phyloP scores from a whole-genome alignment of 2,797 vertebrate genomes.

The Pogoniulus pusillus region DNA sequence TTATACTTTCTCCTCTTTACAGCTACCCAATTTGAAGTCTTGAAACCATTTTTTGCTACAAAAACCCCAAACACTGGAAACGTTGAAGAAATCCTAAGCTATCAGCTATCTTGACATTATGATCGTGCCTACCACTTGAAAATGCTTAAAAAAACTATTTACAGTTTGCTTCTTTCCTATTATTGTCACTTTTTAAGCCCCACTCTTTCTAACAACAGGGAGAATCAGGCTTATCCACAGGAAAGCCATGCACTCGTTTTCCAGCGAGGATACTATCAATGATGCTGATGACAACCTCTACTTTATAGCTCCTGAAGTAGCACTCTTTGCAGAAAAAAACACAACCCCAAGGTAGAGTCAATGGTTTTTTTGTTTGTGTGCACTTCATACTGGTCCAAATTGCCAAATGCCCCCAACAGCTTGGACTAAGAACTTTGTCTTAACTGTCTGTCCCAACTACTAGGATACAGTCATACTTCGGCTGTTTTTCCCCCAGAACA shows the following conservation, averaged over 20 bases:
- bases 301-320: background rate
- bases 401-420: background rate
- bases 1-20: background rate
- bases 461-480: background rate
- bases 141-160: background rate
- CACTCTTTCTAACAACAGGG: background rate
- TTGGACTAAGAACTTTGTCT: background rate
- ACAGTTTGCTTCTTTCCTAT: background rate
- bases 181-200: background rate
- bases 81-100: background rate
- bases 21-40: background rate
- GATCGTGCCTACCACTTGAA: background rate
- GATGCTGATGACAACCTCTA: background rate
- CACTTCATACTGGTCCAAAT: background rate
- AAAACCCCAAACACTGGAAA: background rate
- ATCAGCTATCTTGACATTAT: background rate
- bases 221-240: background rate
- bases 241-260: background rate
- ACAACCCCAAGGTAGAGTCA: background rate
- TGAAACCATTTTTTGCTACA: background rate
- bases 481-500: background rate
- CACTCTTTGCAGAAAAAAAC: background rate
- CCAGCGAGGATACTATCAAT: background rate
- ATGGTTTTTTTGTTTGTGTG: background rate
- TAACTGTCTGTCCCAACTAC: background rate